A percentile compares a stretch with the other conserved stretches of the same genome.
Conservation (phyloP, 2,888 invertebrate species). For the Caenorhabditis sp. region DNA sequence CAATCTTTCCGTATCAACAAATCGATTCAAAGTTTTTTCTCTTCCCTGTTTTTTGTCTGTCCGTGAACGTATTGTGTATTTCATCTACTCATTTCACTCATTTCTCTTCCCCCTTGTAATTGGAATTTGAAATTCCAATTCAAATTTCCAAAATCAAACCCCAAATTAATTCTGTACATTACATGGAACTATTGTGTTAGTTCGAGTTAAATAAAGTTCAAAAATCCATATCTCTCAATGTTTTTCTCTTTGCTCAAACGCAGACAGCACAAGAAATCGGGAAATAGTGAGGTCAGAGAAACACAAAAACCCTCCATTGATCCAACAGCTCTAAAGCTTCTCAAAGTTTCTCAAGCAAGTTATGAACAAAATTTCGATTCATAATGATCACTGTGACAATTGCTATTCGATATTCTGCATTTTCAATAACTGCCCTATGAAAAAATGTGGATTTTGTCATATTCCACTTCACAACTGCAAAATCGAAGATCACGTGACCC, state of each 20-base stretch:
- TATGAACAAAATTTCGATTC: conserved; percentile 11
- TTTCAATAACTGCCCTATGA: conserved; percentile 11
- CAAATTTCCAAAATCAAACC: too few relatives aligned
- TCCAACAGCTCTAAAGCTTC: too few relatives aligned
- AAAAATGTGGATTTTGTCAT: conserved; percentile 41
- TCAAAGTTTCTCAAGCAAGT: too few relatives aligned
- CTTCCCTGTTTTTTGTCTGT: background rate
- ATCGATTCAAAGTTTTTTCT: background rate
- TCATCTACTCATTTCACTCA: too few relatives aligned
- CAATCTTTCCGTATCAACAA: conserved; percentile 26
- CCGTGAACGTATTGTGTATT: too few relatives aligned
- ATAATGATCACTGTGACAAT: conserved; percentile 21
- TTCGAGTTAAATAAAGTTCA: too few relatives aligned
- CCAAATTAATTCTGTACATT: too few relatives aligned
- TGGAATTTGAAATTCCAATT: too few relatives aligned
- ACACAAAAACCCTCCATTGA: background rate
- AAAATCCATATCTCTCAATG: too few relatives aligned
- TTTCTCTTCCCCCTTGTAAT: background rate
- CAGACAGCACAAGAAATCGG: too few relatives aligned
- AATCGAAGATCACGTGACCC: conserved; percentile 48
- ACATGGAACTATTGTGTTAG: too few relatives aligned
- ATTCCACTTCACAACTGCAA: conserved; percentile 55
- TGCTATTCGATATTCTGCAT: conserved; percentile 12
- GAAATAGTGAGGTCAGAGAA: conserved; percentile 1
- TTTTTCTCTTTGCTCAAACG: too few relatives aligned